These are phyloP conservation scores for Amphimallon solstitiale DNA, from an alignment of 2,888 invertebrate genomes.

Conservation along the genomic window DNA sequence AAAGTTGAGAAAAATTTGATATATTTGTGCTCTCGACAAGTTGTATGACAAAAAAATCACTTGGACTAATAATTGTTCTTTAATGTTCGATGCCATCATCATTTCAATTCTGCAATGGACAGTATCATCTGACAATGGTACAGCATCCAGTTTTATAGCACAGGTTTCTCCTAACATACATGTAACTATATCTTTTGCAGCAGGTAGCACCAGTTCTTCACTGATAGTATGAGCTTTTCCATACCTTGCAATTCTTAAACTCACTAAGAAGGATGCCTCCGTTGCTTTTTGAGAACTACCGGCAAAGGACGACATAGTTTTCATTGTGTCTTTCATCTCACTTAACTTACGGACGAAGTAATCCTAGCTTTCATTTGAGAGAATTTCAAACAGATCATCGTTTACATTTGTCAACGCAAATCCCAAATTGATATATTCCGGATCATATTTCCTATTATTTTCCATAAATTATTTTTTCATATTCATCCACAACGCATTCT, in stretches of 20 bases:
- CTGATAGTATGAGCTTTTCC: conserved; percentile 27
- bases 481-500: conserved; percentile 5
- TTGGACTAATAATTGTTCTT: not conserved
- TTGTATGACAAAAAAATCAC: no score
- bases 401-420: conserved; percentile 15
- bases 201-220: conserved; percentile 14
- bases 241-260: conserved; percentile 21
- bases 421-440: conserved; percentile 16
- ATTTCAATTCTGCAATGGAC: conserved; percentile 20
- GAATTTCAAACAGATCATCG: conserved; percentile 11
- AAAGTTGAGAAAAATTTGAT: no score
- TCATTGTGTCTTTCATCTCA: conserved; percentile 22
- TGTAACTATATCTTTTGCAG: conserved; percentile 14
- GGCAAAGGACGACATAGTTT: conserved; percentile 16
- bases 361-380: conserved; percentile 25
- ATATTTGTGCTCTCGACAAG: no score
- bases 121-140: conserved; percentile 25
- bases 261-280: conserved; percentile 17
- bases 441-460: not conserved
- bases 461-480: not conserved
- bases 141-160: not conserved
- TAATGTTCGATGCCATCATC: conserved; percentile 15
- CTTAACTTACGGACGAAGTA: conserved; percentile 6
- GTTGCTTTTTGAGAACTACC: conserved; percentile 9
- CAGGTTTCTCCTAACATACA: conserved; percentile 10